Conservation (phyloP, 2,113 vertebrate species). For the Leptosomus discolor region DNA sequence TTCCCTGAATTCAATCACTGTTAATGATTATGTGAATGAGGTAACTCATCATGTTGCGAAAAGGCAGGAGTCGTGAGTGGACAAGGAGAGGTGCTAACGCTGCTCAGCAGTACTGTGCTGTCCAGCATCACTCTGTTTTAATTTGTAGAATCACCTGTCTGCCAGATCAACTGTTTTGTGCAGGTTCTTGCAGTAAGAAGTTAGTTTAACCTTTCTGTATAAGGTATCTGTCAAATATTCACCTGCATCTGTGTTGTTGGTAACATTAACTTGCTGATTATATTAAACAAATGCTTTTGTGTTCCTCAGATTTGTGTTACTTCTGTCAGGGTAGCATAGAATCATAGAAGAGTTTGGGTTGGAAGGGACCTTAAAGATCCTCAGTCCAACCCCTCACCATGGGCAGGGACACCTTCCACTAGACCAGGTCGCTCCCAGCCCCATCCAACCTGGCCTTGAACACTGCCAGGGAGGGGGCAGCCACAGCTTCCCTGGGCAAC, state of each 20-base stretch:
- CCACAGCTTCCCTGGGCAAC: no score
- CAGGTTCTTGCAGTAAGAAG: not conserved
- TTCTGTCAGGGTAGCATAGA: not conserved
- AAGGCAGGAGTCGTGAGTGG: not conserved
- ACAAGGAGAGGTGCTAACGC: not conserved
- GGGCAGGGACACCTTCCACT: no score
- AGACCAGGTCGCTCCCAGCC: no score
- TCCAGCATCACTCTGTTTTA: not conserved
- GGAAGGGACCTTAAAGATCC: no score
- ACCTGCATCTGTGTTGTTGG: not conserved
- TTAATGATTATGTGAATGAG: not conserved
- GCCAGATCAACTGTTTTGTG: not conserved
- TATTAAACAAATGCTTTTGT: not conserved
- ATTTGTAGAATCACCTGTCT: not conserved
- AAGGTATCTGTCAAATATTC: not conserved
- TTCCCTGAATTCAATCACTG: not conserved
- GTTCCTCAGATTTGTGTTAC: not conserved
- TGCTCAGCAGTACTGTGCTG: not conserved
- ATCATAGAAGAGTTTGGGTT: no score
- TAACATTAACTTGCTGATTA: not conserved
- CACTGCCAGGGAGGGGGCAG: no score
- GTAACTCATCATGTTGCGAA: not conserved
- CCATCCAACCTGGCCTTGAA: no score
- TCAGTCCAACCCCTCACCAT: no score
- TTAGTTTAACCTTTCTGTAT: not conserved